Base-by-base conservation (phyloP, 2,113 vertebrate species). In the Corythornis vintsioides region DNA sequence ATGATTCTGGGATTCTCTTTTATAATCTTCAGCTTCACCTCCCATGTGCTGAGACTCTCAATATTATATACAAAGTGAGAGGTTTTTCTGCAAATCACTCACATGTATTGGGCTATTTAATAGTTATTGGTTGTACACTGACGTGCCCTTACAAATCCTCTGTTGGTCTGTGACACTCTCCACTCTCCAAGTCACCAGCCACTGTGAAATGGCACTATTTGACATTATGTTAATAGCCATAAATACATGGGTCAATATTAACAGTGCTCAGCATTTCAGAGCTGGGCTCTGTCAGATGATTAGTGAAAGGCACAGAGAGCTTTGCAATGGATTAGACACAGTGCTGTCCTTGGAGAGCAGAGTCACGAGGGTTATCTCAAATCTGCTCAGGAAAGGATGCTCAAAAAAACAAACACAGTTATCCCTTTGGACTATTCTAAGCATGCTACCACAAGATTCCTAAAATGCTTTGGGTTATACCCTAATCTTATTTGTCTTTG, bases 391-490 rank as follows among this genome's bases (percentile, higher is more conserved):
- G 35, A 70, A 79, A 72, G 24, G 85, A 85, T 89, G 59, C 82
- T 93, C 87, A 50, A 25, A 89, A 50, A 60, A 84, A 48, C 24
- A 28, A 53, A 20, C 20, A 8, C 18, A 29, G 15, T 75, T 79
- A 18, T 76, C 63, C 31, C 31, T 59, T 53, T 47, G 38, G 59
- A 79, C 40, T 61, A 57, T 72, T 22, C 63, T 66, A 76, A 93
- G n/a, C 55, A 65, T 0, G 0, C 7, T 61, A 29, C 63, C 67
- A 55, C 82, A 52, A n/a, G 60, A 96, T 91, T 94, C 93, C 67
- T 77, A 66, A 92, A 76, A 95, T 92, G 59, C 35, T 92, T 91
- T 35, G 52, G 64, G 77, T 95, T 79, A 77, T 29, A 60, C 4
- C 10, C 78, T 94, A 88, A 91, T 91, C 91, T 91, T 31, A 40